phyloP scores from a whole-genome alignment of 2,113 vertebrate genomes.

The Bubo scandiacus region DNA sequence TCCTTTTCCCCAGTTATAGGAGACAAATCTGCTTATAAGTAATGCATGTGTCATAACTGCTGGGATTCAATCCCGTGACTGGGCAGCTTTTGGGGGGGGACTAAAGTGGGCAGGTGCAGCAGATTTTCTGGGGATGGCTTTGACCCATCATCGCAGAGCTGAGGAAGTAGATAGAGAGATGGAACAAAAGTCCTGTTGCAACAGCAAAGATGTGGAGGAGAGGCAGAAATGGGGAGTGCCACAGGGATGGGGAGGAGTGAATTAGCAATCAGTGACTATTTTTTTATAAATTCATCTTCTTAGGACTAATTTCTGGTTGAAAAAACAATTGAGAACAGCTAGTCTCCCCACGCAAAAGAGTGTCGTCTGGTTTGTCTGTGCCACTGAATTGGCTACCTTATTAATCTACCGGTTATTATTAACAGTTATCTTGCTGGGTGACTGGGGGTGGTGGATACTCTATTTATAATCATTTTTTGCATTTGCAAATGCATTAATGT shows the following conservation, averaged over 20 bases:
- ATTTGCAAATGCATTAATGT: constrained; percentile 1
- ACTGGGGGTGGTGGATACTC: neutral
- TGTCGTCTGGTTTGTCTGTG: neutral
- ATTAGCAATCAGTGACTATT: neutral
- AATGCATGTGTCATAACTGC: neutral
- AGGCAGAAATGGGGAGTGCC: neutral
- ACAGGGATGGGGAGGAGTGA: neutral
- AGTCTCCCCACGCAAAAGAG: neutral
- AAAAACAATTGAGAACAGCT: neutral
- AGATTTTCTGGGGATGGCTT: neutral
- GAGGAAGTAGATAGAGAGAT: neutral
- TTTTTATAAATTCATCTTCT: neutral
- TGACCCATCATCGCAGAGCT: neutral
- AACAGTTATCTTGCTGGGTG: neutral
- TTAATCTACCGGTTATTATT: constrained; percentile 21
- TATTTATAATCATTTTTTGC: neutral
- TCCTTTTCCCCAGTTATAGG: neutral
- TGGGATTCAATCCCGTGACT: neutral
- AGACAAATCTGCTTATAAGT: neutral
- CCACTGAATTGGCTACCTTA: neutral
- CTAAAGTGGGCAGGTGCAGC: neutral
- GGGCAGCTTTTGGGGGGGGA: neutral
- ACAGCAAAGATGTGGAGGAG: neutral
- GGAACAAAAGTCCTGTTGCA: neutral
- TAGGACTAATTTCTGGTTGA: neutral